Evolutionary conservation across 2,888 invertebrate genomes (phyloP).

Genomic region (Drosophila differens): DNA sequence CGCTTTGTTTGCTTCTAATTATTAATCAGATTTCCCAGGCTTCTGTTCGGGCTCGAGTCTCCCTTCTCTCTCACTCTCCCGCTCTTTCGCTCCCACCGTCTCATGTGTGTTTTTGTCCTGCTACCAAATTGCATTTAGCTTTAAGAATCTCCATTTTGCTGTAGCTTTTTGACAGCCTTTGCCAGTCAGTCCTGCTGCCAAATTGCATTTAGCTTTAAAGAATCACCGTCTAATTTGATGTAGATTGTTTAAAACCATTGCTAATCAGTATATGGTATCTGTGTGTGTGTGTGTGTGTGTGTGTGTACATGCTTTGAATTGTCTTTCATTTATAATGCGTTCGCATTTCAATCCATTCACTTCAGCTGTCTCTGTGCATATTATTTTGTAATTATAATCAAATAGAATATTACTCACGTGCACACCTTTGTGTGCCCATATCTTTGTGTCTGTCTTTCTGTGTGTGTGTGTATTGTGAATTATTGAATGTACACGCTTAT

Average conservation of each 20-base stretch:
- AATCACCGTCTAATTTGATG: not conserved
- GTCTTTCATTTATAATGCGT: not conserved
- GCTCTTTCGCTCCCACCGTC: not conserved
- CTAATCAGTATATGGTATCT: not conserved
- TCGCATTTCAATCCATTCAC: not conserved
- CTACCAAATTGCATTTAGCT: not conserved
- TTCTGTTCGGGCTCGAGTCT: not conserved
- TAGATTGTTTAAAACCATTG: not conserved
- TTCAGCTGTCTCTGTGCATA: too few species aligned
- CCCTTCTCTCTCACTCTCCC: not conserved
- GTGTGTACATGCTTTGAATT: not conserved
- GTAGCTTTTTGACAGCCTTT: not conserved
- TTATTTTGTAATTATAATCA: not conserved
- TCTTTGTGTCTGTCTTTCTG: not conserved
- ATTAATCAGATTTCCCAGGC: constrained; percentile 8
- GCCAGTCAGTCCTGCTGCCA: not conserved
- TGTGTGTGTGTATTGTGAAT: not conserved
- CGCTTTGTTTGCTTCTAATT: constrained; percentile 72
- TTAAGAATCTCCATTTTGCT: not conserved
- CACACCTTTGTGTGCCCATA: not conserved
- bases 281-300: not conserved
- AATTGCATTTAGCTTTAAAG: not conserved
- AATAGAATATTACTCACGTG: not conserved
- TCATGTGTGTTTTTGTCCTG: not conserved
- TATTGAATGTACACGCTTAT: not conserved